A percentile compares a stretch with the other conserved stretches of the same genome.
phyloP scores from a whole-genome alignment of 2,797 vertebrate species.

The Chromobotia macracanthus region DNA sequence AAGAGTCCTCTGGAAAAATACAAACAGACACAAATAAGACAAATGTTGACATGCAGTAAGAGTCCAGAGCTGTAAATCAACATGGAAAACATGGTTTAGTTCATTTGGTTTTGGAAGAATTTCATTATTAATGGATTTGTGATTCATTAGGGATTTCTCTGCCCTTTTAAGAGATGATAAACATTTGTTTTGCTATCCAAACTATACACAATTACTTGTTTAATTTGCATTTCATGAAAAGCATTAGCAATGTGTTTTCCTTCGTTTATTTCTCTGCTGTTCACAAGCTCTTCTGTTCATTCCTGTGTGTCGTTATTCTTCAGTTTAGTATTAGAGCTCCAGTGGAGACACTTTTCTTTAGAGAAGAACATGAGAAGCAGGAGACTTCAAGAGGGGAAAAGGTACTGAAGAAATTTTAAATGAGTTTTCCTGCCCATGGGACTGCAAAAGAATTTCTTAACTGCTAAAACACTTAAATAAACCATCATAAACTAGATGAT shows the following conservation, averaged over 20 bases:
- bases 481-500: conserved; percentile 15
- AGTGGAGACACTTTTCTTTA: no score
- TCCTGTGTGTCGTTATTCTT: no score
- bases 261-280: no score
- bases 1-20: neutral
- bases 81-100: neutral
- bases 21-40: neutral
- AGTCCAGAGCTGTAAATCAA: neutral
- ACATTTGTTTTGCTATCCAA: neutral
- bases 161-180: neutral
- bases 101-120: neutral
- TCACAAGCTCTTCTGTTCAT: no score
- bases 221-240: neutral
- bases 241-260: neutral
- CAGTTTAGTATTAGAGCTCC: no score
- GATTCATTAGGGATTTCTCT: neutral
- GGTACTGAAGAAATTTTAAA: neutral
- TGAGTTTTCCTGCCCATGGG: neutral
- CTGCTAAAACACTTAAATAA: conserved; percentile 10
- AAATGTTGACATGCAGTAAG: neutral
- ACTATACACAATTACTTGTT: no score
- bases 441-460: neutral
- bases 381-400: neutral
- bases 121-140: neutral
- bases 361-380: no score